Base-by-base conservation (phyloP, 2,888 invertebrate genomes). In the Synergus itoensis region DNA sequence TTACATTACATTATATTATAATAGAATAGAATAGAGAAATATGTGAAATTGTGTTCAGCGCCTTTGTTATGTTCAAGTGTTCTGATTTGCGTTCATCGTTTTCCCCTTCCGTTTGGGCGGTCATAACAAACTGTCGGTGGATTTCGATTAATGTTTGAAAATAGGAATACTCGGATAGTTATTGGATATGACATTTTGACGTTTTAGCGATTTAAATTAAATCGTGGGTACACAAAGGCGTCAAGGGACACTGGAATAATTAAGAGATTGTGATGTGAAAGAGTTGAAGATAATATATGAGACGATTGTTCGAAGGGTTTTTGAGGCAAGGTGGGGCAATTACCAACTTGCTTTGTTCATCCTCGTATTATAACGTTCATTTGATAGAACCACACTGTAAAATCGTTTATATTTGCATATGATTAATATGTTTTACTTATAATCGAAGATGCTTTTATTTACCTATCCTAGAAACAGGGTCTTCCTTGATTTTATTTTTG, bases 371-470 rank as follows among this genome's bases (percentile, higher is more conserved):
- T 89, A 87, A 86, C 86, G 86, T 90, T 90, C 84, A 90, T 90
- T 91, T 89, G 86, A 88, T 90, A 89, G 87, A 87, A 88, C 86
- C 87, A 90, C 86, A 87, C 87, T 90, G 90, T 90, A 90, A 90
- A 90, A 89, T 87, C 89, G 90, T 90, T 91, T 90, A 90, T 90
- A 90, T 90, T 90, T 91, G 88, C 90, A 90, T 91, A 90, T 88
- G 86, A 91, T 91, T 90, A 90, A 90, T 89, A 91, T 90, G 90
- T 90, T 90, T 90, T 90, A 90, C 87, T 91, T 90, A 90, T 86
- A 89, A 82, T 75, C 78, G 14, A 21, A 12, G 11, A 8, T 73
- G 77, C 75, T 76, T 45, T 77, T 60, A 65, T 75, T 63, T 48
- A 28, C 77, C 69, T 57, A 41, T 9, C 9, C 67, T n/a, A 69